Evolutionary conservation across 2,888 invertebrate genomes (phyloP), one percentile per base, ranked within the genome.

Genomic region (Standfussiana lucernea): DNA sequence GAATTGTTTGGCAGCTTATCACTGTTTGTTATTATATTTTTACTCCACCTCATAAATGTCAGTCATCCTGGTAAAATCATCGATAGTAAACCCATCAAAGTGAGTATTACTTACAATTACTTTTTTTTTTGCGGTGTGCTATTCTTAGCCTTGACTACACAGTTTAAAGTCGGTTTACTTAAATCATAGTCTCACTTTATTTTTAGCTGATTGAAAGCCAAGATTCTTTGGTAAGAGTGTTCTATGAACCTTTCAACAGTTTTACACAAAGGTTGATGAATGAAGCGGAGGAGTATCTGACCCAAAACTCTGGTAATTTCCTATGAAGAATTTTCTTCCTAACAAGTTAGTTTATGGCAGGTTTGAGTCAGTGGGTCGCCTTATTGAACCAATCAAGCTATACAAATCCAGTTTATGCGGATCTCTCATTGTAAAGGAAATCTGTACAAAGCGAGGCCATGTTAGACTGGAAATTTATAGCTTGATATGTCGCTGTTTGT

Each of bases 1-100:
- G 72, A 87, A 70, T 32, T 75, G 18, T 74, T 74, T 72, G 72
- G 88, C 53, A 73, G 83, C 70, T n/a, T 85, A 42, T 50, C 67
- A 28, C 21, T 78, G 50, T 85, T 86, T 47, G 6, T 75, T 47
- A 42, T 86, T 53, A 45, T 86, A 50, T 68, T 79, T 73, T 18
- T 79, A 15, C 50, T 86, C 8, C 71, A 70, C 28, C 24, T 61
- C 73, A 18, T 62, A 32, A 67, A 62, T 66, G 2, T 40, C 18
- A 32, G 1, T 42, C 8, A 47, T 47, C 18, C 64, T 64, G 7
- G n/a, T n/a, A 7, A 24, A 18, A 21, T 24, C 42, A 1, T 24
- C 5, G 2, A 32, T 2, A 15, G 15, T 62, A 24, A 37, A 6
- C 18, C 6, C 1, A 35, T 10, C 7, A 42, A 7, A 7, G 71